Conservation (phyloP, 2,888 invertebrate species). For the Plutella xylostella region DNA sequence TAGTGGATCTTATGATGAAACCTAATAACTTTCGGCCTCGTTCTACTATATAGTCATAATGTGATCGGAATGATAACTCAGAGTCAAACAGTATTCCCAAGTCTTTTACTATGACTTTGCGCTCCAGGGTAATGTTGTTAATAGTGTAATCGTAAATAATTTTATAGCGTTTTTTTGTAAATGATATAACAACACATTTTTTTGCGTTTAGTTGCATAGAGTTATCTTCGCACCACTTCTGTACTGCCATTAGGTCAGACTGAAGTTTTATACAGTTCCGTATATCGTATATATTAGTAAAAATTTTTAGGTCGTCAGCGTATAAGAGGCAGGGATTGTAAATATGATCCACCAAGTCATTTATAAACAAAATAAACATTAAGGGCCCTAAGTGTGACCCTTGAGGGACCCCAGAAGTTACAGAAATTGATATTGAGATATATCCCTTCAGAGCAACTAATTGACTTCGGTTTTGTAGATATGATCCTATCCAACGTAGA, state of each 20-base stretch:
- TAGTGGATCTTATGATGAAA: too few species aligned
- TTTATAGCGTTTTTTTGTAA: neutral
- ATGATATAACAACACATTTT: too few species aligned
- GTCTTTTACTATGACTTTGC: neutral
- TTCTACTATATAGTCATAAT: too few species aligned
- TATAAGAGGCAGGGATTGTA: neutral
- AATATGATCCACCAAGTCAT: neutral
- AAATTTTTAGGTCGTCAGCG: neutral
- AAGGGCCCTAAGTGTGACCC: conserved; percentile 1
- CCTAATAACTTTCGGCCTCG: too few species aligned
- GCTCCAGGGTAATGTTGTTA: neutral
- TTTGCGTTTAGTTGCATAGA: neutral
- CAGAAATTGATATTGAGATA: neutral
- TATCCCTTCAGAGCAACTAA: neutral
- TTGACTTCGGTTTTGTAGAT: neutral
- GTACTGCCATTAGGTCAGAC: neutral
- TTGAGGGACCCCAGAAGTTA: neutral
- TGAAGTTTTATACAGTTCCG: neutral
- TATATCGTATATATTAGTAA: neutral
- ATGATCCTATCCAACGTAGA: conserved; percentile 1
- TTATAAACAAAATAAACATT: neutral
- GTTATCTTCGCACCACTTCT: neutral
- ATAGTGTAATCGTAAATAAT: neutral
- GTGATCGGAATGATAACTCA: too few species aligned
- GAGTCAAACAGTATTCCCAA: neutral